phyloP scores from a whole-genome alignment of 2,113 vertebrate species.

The Rhea americana region DNA sequence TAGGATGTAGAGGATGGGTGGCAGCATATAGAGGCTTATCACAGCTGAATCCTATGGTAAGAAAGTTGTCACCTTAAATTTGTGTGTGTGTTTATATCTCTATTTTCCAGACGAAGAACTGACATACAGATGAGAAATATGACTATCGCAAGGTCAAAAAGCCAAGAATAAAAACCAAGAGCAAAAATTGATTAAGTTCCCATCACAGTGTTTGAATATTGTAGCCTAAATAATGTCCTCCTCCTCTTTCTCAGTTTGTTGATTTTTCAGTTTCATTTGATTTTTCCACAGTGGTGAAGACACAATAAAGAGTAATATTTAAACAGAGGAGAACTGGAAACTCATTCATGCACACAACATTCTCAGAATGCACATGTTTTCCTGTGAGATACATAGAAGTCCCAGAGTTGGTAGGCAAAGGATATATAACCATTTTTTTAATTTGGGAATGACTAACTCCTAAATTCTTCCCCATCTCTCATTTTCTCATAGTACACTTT shows the following conservation, averaged over 20 bases:
- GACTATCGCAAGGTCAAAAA: constrained; percentile 1
- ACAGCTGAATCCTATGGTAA: neutral
- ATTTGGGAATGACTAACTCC: neutral
- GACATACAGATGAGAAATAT: neutral
- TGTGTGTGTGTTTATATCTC: neutral
- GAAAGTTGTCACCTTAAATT: neutral
- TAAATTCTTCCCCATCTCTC: neutral
- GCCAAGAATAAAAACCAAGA: neutral
- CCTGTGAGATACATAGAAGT: neutral
- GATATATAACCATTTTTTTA: neutral
- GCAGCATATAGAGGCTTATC: neutral
- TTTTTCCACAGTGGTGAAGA: neutral
- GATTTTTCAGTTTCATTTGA: constrained; percentile 16
- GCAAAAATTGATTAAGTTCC: neutral
- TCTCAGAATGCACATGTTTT: neutral
- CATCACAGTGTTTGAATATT: neutral
- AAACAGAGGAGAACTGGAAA: neutral
- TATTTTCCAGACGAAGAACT: neutral
- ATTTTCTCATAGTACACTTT: neutral
- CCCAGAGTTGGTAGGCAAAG: neutral
- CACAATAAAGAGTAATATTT: neutral
- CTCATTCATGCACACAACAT: neutral
- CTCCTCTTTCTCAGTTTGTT: neutral
- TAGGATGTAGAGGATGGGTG: neutral
- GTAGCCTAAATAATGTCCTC: neutral